Evolutionary conservation across 2,888 invertebrate genomes (phyloP).

Genomic region (Acronicta leporina): DNA sequence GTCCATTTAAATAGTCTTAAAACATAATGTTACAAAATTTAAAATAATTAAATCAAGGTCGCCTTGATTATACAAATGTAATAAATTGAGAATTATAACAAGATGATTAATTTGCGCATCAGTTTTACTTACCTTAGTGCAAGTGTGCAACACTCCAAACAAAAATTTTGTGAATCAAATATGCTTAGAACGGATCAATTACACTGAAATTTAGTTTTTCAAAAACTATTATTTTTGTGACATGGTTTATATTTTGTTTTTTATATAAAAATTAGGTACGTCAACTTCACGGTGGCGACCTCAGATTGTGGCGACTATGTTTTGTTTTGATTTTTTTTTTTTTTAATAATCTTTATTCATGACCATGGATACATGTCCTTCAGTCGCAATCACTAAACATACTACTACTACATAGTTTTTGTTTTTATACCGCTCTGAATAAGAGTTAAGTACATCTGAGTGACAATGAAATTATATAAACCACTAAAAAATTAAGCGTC

Average conservation of each 20-base stretch:
- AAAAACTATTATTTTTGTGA: conserved; percentile 61
- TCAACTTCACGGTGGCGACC: conserved; percentile 60
- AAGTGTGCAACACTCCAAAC: conserved; percentile 54
- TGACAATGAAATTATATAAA: no score
- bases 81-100: conserved; percentile 16
- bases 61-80: conserved; percentile 19
- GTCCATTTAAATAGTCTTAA: conserved; percentile 74
- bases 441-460: no score
- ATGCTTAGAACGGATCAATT: conserved; percentile 59
- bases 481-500: no score
- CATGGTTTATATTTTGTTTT: conserved; percentile 73
- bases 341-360: no score
- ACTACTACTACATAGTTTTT: no score
- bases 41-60: conserved; percentile 10
- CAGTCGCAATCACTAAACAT: no score
- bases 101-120: conserved; percentile 42
- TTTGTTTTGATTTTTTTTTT: conserved; percentile 68
- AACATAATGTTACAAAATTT: conserved; percentile 21
- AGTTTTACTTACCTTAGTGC: conserved; percentile 57
- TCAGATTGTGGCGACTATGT: no score
- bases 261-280: conserved; percentile 58
- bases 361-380: no score
- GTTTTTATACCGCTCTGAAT: no score
- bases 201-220: conserved; percentile 69
- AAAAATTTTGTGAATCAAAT: conserved; percentile 59